Evolutionary conservation across 2,113 vertebrate species (phyloP), one percentile per base, ranked within the genome.

Genomic region (Corynorhinus townsendii): DNA sequence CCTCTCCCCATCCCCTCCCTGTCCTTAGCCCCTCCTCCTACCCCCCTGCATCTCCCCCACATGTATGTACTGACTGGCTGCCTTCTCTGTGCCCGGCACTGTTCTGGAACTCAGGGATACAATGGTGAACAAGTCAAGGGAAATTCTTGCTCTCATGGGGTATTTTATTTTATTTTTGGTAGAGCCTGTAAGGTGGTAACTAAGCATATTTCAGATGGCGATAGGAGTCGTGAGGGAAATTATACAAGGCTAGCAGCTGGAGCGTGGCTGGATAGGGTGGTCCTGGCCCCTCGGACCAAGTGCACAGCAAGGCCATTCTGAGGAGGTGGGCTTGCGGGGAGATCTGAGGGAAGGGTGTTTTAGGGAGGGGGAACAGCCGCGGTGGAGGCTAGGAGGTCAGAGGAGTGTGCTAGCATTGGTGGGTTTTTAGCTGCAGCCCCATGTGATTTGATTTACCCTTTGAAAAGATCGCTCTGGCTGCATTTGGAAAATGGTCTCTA

Each of bases 1-100:
- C 84, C 82, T 84, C 12, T 45, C 92, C 92, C 73, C 80, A 49
- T 76, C 1, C 38, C 62, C 91, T 89, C 92, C 71, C 62, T 17
- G 11, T 26, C n/a, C 6, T 28, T 20, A 17, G 43, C 26, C 28
- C n/a, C 3, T 3, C 19, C 49, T 4, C 45, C 49, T 40, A 8
- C 62, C 52, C 9, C 75, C 52, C 30, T 14, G 24, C 0, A 2
- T 8, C 35, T 19, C 73, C 7, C n/a, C 7, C 5, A 0, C 0
- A 17, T 9, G 38, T 16, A 26, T 20, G 49, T 26, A 30, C 16
- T 43, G 16, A 33, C 66, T 40, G 62, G 45, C 35, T 30, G n/a
- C 16, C 22, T 28, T 0, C 69, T 17, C 14, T 5, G 15, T 16
- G 17, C 45, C 24, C 7, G 33, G 40, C 28, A 0, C 14, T 30